Evolutionary conservation across 1,140 invertebrate species (phyloP).

Genomic region (Sitobion miscanthi): DNA sequence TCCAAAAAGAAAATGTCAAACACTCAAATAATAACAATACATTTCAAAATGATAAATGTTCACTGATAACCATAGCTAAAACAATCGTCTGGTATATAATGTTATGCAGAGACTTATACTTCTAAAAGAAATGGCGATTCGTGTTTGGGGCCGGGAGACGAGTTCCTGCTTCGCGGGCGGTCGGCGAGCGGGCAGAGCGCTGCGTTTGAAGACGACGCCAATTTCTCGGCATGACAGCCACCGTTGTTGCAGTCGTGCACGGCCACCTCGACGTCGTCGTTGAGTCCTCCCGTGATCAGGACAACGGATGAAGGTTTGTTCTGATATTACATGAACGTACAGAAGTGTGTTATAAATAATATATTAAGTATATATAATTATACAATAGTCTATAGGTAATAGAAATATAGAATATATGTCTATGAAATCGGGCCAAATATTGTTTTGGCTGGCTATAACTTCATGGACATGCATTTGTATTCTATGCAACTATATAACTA

Average conservation of each 20-base stretch:
- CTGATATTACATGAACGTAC: not conserved
- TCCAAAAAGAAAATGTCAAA: no score
- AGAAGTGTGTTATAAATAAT: not conserved
- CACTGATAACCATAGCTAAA: no score
- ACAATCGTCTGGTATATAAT: not conserved
- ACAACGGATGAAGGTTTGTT: not conserved
- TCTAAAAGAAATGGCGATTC: not conserved
- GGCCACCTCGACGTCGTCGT: not conserved
- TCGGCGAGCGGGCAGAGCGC: not conserved
- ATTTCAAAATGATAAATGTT: no score
- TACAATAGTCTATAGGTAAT: not conserved
- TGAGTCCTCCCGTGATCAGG: not conserved
- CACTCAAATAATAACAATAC: no score
- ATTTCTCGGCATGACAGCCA: not conserved
- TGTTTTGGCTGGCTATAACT: not conserved
- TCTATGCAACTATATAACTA: not conserved
- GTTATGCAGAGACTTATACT: not conserved
- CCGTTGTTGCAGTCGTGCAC: not conserved
- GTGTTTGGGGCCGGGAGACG: not conserved
- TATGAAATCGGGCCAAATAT: not conserved
- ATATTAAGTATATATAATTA: not conserved
- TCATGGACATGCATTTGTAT: not conserved
- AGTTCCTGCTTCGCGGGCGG: not conserved
- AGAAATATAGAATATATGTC: not conserved
- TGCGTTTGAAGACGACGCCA: not conserved